Evolutionary conservation across 2,888 invertebrate genomes (phyloP).

Genomic region (Scrobipalpa costella): DNA sequence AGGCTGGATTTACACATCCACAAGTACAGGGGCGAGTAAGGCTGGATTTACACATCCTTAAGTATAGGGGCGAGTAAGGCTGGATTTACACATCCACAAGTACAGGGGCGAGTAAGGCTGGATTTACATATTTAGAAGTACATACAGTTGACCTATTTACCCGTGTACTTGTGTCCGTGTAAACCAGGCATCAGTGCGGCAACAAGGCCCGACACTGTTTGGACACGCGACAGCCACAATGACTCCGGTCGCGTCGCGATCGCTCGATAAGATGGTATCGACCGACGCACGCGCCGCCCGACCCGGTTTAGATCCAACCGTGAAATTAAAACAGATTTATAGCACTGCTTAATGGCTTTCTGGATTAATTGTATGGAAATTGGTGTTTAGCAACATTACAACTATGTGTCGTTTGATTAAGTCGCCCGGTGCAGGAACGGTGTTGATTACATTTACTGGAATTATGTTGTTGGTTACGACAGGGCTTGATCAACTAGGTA

Average conservation of each 20-base stretch:
- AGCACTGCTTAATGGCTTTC: slow-evolving; percentile 49
- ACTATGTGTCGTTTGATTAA: slow-evolving; percentile 30
- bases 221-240: slow-evolving; percentile 67
- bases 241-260: slow-evolving; percentile 59
- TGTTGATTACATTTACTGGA: slow-evolving; percentile 26
- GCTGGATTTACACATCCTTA: not conserved
- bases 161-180: too few relatives aligned
- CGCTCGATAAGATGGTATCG: slow-evolving; percentile 65
- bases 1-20: not conserved
- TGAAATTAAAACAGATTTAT: slow-evolving; percentile 66
- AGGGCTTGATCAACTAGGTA: slow-evolving; percentile 6
- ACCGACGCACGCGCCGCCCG: slow-evolving; percentile 60
- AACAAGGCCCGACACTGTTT: slow-evolving; percentile 57
- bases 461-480: slow-evolving; percentile 19
- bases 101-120: too few relatives aligned
- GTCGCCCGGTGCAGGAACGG: slow-evolving; percentile 20
- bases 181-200: not conserved
- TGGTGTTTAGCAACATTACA: slow-evolving; percentile 37
- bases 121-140: too few relatives aligned
- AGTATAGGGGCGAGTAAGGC: not conserved
- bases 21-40: not conserved
- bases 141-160: too few relatives aligned
- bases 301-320: slow-evolving; percentile 55
- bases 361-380: slow-evolving; percentile 56
- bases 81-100: not conserved